Evolutionary conservation across 2,797 vertebrate genomes (phyloP), one percentile per base, ranked within the genome.

Genomic region (Centropyge bicolor): DNA sequence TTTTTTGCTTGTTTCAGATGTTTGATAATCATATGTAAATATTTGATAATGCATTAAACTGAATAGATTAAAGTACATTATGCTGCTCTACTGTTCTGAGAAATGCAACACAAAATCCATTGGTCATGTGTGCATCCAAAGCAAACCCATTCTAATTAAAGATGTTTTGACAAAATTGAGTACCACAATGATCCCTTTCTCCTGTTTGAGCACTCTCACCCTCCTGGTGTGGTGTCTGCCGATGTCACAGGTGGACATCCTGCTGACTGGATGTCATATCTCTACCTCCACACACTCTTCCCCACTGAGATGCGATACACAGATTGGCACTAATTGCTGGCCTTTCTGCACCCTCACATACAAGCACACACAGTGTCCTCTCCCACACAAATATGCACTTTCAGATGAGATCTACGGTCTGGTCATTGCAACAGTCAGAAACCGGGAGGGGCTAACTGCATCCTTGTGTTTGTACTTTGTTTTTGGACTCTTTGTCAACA

Each of bases 321-420:
- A 84, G 85, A 81, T 77, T 88, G 86, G 60, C 84, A 86, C 83
- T 91, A 85, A 91, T 91, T 87, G 65, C 79, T 83, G 78, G 46
- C 80, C 65, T 85, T 61, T 61, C 67, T 82, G 49, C 66, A 45
- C 57, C 14, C 80, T 51, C 22, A 24, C 74, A 49, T 36, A 55
- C 24, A 83, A 49, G 70, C 75, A 46, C 45, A 69, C 24, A 74
- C 48, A 35, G 57, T 52, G 51, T 27, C 43, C 60, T 54, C 43
- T 49, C 62, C 76, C 61, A 72, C 40, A 80, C 22, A 74, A 71
- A 89, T 69, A 70, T 45, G 7, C 66, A 36, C 19, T 31, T 64
- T 80, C 36, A 66, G 41, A 62, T 63, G 20, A 71, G 22, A 74
- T 41, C 20, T n/a, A 4, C 63, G 0, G 5, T 62, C 75, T 16